Evolutionary conservation across 2,113 vertebrate genomes (phyloP).

Genomic region (Corvus hawaiiensis): DNA sequence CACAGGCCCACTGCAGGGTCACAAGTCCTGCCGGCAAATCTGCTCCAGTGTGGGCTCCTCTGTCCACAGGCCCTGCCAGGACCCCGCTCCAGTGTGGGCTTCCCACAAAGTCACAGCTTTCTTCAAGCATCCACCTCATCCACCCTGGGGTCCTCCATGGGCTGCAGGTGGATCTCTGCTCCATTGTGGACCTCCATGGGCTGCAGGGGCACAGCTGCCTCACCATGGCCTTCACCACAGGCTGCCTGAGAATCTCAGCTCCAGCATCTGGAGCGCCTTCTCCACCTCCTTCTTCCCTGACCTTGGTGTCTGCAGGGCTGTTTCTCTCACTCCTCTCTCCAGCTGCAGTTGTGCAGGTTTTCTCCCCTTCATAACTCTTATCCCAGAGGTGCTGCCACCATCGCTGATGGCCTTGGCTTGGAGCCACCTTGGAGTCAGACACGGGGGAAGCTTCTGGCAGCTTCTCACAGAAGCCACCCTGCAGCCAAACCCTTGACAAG

Average conservation of each 20-base stretch:
- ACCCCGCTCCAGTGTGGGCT: not conserved
- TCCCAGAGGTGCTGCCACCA: not conserved
- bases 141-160: accelerated
- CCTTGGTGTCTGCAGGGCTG: not conserved
- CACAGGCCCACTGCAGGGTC: accelerated
- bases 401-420: not conserved
- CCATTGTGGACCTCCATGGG: accelerated
- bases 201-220: not conserved
- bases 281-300: not conserved
- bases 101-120: not conserved
- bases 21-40: not conserved
- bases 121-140: not conserved
- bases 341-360: not conserved
- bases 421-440: not conserved
- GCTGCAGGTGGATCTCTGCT: not conserved
- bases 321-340: not conserved
- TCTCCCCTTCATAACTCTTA: no score
- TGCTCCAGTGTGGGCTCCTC: not conserved
- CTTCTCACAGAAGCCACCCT: not conserved
- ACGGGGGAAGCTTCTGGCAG: not conserved
- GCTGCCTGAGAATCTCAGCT: not conserved
- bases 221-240: not conserved
- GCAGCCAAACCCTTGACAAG: not conserved
- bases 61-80: not conserved
- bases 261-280: not conserved